A percentile compares a stretch with the other conserved stretches of the same genome.
These are phyloP conservation scores for Drosophila longiperda DNA, from an alignment of 2,888 invertebrate species.

Conservation along the genomic window DNA sequence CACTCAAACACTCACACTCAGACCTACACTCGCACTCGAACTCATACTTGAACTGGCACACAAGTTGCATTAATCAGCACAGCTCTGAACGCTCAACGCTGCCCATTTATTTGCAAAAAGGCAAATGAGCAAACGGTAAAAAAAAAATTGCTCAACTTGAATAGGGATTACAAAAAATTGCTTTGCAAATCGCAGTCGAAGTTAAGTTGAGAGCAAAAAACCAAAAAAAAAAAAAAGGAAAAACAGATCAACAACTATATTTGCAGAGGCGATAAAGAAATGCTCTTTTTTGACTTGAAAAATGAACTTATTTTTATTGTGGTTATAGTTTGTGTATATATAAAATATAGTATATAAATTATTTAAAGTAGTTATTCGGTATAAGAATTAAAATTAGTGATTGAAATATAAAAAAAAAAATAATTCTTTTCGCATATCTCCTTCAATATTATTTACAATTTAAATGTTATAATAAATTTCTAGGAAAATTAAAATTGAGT, in stretches of 20 bases:
- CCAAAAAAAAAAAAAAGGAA: background rate
- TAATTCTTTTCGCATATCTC: background rate
- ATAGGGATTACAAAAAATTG: slow-evolving; percentile 49
- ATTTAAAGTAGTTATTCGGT: background rate
- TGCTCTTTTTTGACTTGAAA: slow-evolving; percentile 10
- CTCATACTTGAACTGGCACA: slow-evolving; percentile 53
- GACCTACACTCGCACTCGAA: slow-evolving; percentile 7
- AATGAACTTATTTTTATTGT: accelerated
- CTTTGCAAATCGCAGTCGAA: slow-evolving; percentile 70
- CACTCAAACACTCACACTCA: background rate
- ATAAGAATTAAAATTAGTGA: background rate
- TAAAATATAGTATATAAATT: background rate
- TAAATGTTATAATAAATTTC: background rate
- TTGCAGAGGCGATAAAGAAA: slow-evolving; percentile 2
- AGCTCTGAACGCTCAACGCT: slow-evolving; percentile 55
- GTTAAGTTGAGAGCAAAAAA: slow-evolving; percentile 32
- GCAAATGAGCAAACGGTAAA: slow-evolving; percentile 61
- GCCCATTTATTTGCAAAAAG: slow-evolving; percentile 73
- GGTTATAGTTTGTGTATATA: no score
- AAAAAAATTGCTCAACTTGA: slow-evolving; percentile 33
- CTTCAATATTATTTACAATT: background rate
- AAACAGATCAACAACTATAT: slow-evolving; percentile 17
- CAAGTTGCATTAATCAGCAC: slow-evolving; percentile 74
- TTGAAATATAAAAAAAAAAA: background rate
- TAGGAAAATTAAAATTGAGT: background rate